A percentile compares a stretch with the other conserved stretches of the same genome.
Evolutionary conservation across 2,888 invertebrate genomes (phyloP).

Genomic region (Petrophora chlorosata): DNA sequence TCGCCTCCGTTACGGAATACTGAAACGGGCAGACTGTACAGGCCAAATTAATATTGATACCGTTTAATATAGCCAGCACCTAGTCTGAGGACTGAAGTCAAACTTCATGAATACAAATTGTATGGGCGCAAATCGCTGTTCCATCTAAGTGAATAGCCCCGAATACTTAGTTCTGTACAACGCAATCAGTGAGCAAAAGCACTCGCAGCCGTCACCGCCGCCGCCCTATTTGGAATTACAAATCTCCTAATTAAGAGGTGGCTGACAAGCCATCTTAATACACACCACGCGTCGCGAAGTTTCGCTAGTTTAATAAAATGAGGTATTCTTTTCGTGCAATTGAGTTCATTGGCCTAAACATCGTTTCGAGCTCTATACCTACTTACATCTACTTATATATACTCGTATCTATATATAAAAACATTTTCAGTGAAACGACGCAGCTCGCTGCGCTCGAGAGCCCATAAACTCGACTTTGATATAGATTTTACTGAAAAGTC

Average conservation of each 20-base stretch:
- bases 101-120: conserved; percentile 43
- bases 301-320: conserved; percentile 7
- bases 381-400: too few relatives aligned
- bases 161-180: conserved; percentile 35
- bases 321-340: background rate
- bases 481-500: background rate
- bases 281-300: conserved; percentile 38
- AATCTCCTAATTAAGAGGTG: conserved; percentile 52
- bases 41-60: conserved; percentile 10
- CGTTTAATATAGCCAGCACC: conserved; percentile 19
- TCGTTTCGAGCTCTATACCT: background rate
- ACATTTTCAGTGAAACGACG: background rate
- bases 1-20: background rate
- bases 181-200: conserved; percentile 35
- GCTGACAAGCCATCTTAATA: conserved; percentile 43
- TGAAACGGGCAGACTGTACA: background rate
- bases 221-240: conserved; percentile 54
- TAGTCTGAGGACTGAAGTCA: conserved; percentile 14
- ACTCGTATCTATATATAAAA: too few relatives aligned
- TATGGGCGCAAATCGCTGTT: conserved; percentile 35
- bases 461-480: background rate
- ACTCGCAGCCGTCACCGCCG: conserved; percentile 28
- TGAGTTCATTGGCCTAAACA: background rate
- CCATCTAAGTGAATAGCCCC: conserved; percentile 39
- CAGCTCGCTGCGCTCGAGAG: background rate